These are phyloP conservation scores for Octodonta nipae DNA, from an alignment of 2,888 invertebrate species.

Conservation along the genomic window DNA sequence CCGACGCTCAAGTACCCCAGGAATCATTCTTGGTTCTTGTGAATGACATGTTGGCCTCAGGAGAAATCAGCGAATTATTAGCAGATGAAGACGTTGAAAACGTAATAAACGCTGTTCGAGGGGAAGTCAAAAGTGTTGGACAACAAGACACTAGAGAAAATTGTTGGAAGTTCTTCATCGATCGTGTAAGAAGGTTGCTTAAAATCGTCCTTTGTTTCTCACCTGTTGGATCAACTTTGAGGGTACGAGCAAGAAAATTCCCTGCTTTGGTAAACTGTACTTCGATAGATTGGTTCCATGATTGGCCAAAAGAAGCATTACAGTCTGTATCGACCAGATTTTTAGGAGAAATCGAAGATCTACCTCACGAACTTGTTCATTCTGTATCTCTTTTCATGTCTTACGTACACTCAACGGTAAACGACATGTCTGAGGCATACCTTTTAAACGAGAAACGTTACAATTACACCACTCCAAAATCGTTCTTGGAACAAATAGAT, in stretches of 20 bases:
- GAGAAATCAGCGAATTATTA: conserved; percentile 82
- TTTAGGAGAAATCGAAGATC: conserved; percentile 58
- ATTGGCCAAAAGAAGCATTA: conserved; percentile 87
- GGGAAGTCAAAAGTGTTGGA: conserved; percentile 70
- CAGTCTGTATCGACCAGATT: conserved; percentile 78
- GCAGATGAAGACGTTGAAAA: conserved; percentile 84
- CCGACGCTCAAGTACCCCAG: conserved; percentile 84
- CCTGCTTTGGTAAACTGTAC: conserved; percentile 88
- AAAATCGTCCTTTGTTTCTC: conserved; percentile 83
- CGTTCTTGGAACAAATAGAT: conserved; percentile 83
- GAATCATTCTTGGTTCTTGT: conserved; percentile 83
- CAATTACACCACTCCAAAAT: conserved; percentile 94
- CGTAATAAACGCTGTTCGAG: conserved; percentile 60
- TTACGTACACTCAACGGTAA: conserved; percentile 76
- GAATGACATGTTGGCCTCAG: conserved; percentile 86
- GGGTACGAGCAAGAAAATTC: conserved; percentile 80
- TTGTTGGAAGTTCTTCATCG: conserved; percentile 91
- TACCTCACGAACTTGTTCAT: conserved; percentile 49
- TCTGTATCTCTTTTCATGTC: conserved; percentile 81
- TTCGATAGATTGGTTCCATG: conserved; percentile 91
- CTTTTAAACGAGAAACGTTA: conserved; percentile 74
- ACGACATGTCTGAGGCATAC: conserved; percentile 68
- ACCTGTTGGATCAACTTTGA: conserved; percentile 79
- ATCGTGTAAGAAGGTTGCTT: conserved; percentile 65
- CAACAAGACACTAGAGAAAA: conserved; percentile 77